Percentiles rank a stretch among this genome's conserved stretches.
Evolutionary conservation across 2,888 invertebrate genomes (phyloP).

Genomic region (Diarsia brunnea): DNA sequence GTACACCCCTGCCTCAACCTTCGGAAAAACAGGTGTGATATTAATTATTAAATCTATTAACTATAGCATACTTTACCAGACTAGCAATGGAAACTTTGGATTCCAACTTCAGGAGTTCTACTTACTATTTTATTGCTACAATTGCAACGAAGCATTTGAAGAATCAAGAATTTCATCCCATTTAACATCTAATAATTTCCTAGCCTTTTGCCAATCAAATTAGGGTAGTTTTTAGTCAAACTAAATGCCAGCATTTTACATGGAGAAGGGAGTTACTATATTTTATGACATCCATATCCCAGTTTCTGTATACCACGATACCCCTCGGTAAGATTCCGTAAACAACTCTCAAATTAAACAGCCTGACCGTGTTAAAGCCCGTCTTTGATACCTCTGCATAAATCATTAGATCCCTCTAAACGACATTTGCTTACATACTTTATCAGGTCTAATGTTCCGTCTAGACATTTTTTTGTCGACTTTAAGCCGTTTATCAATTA

Average conservation of each 20-base stretch:
- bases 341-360: not conserved
- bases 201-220: not conserved
- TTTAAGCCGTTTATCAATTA: constrained; percentile 32
- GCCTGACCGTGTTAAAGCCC: not conserved
- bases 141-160: not conserved
- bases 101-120: not conserved
- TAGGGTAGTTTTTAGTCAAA: not conserved
- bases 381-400: constrained; percentile 18
- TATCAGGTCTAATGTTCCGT: constrained; percentile 36
- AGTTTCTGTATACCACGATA: not conserved
- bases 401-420: constrained; percentile 12
- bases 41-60: no score
- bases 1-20: not conserved
- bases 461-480: constrained; percentile 48
- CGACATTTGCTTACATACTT: constrained; percentile 40
- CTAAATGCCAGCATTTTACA: not conserved
- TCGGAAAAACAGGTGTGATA: not conserved
- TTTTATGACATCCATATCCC: not conserved
- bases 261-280: not conserved
- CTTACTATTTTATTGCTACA: not conserved
- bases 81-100: not conserved
- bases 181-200: not conserved
- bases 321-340: not conserved
- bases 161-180: not conserved
- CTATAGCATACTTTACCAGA: not conserved